phyloP scores from a whole-genome alignment of 2,888 invertebrate species.

The Orthosia incerta region DNA sequence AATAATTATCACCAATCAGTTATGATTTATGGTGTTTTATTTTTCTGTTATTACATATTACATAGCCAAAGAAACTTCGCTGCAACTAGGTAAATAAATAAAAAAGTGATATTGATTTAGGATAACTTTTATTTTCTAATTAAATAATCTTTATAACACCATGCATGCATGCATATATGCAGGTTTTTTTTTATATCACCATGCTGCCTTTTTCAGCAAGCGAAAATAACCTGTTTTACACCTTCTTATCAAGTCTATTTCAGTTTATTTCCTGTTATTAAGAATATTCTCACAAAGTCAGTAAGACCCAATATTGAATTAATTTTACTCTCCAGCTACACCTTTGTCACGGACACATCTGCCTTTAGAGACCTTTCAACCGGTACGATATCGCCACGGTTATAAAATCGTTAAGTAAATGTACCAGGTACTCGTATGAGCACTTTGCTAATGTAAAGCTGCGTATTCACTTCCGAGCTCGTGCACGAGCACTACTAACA shows the following conservation, averaged over 20 bases:
- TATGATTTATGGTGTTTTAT: too few species aligned
- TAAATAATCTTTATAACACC: background rate
- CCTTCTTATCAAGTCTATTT: constrained; percentile 3
- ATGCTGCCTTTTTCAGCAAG: background rate
- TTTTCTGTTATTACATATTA: too few species aligned
- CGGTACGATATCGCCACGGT: background rate
- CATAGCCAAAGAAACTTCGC: too few species aligned
- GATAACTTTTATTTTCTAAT: too few species aligned
- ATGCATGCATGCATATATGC: too few species aligned
- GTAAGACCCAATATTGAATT: constrained; percentile 13
- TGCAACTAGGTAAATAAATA: too few species aligned
- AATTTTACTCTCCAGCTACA: constrained; percentile 5
- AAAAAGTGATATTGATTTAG: too few species aligned
- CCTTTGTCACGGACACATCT: constrained; percentile 5
- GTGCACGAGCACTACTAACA: background rate
- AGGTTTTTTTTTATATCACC: too few species aligned
- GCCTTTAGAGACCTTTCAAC: background rate
- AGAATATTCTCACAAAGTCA: constrained; percentile 7
- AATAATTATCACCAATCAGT: too few species aligned
- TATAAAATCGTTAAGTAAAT: constrained; percentile 4
- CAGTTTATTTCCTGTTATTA: constrained; percentile 1
- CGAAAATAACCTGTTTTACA: background rate
- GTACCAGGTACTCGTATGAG: background rate
- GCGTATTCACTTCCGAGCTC: background rate
- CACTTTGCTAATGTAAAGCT: constrained; percentile 4